A percentile compares a stretch with the other conserved stretches of the same genome.
Evolutionary conservation across 1,140 invertebrate species (phyloP).

Genomic region (Grapholita molesta): DNA sequence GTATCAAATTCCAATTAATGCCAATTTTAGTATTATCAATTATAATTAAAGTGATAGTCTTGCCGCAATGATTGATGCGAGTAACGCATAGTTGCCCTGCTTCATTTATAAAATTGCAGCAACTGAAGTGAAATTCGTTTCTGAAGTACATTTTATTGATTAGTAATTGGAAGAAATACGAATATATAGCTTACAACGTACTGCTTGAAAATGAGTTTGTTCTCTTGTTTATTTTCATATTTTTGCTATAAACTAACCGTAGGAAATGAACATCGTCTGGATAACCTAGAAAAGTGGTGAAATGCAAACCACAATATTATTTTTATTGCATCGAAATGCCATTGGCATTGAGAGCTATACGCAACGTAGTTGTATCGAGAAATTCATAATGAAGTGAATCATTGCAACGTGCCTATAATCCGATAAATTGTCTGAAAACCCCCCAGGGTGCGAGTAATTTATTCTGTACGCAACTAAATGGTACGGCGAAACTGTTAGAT

Average conservation of each 20-base stretch:
- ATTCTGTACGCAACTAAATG: background rate
- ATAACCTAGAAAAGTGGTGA: background rate
- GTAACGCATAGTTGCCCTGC: background rate
- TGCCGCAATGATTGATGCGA: background rate
- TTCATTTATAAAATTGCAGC: too few species aligned
- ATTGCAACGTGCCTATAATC: conserved; percentile 3
- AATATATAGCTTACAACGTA: too few species aligned
- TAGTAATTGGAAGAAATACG: too few species aligned
- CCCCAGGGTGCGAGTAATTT: conserved; percentile 6
- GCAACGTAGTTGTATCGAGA: conserved; percentile 5
- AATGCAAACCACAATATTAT: background rate
- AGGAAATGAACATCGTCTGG: background rate
- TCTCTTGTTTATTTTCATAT: too few species aligned
- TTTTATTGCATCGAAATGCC: background rate
- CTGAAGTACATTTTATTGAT: too few species aligned
- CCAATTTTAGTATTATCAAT: background rate
- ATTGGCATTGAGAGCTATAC: conserved; percentile 6
- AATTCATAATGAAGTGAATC: background rate
- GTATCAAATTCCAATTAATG: background rate
- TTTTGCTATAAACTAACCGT: too few species aligned
- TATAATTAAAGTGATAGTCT: background rate
- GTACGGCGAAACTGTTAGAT: background rate
- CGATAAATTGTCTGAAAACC: background rate
- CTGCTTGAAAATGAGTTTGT: too few species aligned
- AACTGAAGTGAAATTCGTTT: background rate